Conservation (phyloP, 2,888 invertebrate species). For the Hyposoter didymator region DNA sequence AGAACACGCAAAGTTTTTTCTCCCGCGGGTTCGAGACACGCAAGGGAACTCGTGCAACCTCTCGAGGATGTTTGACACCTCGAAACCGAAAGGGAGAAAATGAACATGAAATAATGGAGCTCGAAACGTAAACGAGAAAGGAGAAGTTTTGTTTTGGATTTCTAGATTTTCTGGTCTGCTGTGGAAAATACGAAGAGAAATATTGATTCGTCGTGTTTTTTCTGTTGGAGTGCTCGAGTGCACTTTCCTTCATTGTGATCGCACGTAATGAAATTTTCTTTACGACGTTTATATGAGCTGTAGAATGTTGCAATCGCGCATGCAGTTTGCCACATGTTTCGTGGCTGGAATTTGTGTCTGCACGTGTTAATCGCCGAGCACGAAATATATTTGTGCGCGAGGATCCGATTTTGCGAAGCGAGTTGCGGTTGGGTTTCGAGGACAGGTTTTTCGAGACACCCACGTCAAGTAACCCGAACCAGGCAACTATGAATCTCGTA, state of each 20-base stretch:
- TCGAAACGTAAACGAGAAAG: constrained; percentile 24
- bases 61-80: constrained; percentile 56
- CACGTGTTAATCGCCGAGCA: background rate
- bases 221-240: background rate
- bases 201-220: background rate
- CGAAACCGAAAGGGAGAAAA: constrained; percentile 6
- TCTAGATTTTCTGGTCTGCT: background rate
- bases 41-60: constrained; percentile 24
- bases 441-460: constrained; percentile 57
- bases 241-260: background rate
- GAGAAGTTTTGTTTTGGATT: constrained; percentile 26
- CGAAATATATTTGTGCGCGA: constrained; percentile 25
- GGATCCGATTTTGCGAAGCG: constrained; percentile 35
- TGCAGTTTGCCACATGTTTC: constrained; percentile 7
- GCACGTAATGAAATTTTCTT: background rate
- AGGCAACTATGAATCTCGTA: constrained; percentile 29
- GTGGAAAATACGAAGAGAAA: constrained; percentile 3
- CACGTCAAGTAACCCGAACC: constrained; percentile 61
- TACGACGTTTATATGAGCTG: background rate
- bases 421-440: constrained; percentile 55
- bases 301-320: background rate
- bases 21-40: background rate
- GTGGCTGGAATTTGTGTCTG: constrained; percentile 8
- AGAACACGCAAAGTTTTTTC: constrained; percentile 27
- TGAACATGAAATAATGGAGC: constrained; percentile 21